These are phyloP conservation scores for Limnephilus rhombicus DNA, from an alignment of 2,888 invertebrate genomes.

Conservation along the genomic window DNA sequence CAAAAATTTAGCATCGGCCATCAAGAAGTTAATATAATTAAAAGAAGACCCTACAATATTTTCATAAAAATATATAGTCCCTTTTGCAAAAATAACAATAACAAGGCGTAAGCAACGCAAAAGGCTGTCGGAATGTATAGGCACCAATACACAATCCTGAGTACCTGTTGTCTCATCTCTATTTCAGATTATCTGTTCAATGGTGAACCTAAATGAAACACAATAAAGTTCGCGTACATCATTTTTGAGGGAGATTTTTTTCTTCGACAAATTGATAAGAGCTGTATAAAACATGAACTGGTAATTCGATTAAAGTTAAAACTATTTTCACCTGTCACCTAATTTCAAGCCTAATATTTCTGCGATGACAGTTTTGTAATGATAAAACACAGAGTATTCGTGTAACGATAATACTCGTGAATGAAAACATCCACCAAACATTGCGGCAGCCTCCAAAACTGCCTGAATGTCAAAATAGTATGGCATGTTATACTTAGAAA, in stretches of 20 bases:
- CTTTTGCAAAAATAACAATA: no score
- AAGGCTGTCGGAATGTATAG: no score
- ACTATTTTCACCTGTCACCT: constrained; percentile 3
- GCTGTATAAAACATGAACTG: background rate
- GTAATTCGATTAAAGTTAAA: constrained; percentile 4
- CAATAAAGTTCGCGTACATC: background rate
- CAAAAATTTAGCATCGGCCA: no score
- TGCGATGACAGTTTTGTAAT: constrained; percentile 4
- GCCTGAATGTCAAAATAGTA: constrained; percentile 59
- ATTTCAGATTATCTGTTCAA: no score
- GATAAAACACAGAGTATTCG: background rate
- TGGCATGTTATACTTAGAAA: constrained; percentile 62
- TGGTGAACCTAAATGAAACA: no score
- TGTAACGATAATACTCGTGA: background rate
- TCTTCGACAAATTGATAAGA: background rate
- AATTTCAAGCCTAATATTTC: background rate
- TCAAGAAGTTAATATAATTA: no score
- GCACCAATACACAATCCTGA: no score
- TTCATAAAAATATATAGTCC: no score
- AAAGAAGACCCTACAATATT: no score
- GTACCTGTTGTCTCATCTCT: no score
- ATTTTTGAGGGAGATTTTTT: background rate
- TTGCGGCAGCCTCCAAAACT: constrained; percentile 27
- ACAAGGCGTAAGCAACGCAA: no score
- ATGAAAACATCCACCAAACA: background rate